A percentile compares a stretch with the other conserved stretches of the same genome.
phyloP scores from a whole-genome alignment of 1,140 invertebrate species.

The Papilio polytes region DNA sequence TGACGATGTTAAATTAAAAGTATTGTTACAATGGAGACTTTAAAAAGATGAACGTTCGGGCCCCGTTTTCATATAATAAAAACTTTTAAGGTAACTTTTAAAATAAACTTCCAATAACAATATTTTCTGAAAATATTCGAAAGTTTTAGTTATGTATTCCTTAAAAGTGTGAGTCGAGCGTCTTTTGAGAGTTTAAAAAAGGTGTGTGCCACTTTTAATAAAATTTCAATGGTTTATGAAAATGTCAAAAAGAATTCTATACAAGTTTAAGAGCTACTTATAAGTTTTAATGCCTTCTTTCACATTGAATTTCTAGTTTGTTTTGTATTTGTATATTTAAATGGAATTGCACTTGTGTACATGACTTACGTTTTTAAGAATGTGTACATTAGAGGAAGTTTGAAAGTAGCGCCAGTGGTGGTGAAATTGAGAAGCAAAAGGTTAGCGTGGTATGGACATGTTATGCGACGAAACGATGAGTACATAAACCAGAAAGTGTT shows the following conservation, averaged over 20 bases:
- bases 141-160: background rate
- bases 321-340: too few species aligned
- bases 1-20: background rate
- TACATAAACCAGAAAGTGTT: too few species aligned
- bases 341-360: too few species aligned
- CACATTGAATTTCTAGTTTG: too few species aligned
- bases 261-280: background rate
- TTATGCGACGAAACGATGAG: too few species aligned
- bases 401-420: too few species aligned
- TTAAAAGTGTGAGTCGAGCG: background rate
- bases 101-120: conserved; percentile 12
- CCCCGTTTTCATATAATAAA: conserved; percentile 4
- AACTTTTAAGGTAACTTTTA: conserved; percentile 10
- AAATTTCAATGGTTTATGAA: background rate
- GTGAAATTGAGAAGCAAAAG: too few species aligned
- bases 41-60: conserved; percentile 50
- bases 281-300: too few species aligned
- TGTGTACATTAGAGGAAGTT: too few species aligned
- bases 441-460: too few species aligned
- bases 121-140: background rate
- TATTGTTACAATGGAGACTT: conserved; percentile 50
- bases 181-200: conserved; percentile 2
- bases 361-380: too few species aligned
- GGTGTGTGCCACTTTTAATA: background rate
- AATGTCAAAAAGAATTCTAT: too few species aligned